Evolutionary conservation across 1,140 invertebrate genomes (phyloP), one percentile per base, ranked within the genome.

Genomic region (Octopus bimaculoides): DNA sequence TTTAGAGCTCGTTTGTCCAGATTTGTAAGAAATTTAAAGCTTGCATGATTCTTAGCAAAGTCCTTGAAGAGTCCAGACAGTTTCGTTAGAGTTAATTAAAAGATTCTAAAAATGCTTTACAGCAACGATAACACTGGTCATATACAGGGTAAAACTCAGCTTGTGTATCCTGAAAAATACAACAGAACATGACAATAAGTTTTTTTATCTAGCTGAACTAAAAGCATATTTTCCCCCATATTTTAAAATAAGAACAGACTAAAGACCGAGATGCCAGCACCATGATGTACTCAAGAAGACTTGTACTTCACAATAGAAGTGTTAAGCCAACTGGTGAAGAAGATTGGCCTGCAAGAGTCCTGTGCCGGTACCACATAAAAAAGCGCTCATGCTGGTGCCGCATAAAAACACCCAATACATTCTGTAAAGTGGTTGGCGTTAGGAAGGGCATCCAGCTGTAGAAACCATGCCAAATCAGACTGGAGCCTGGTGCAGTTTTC

Each of bases 61-160:
- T 41, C 26, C 26, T 41, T 41, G 26, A 41, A 41, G 26, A 41
- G 26, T 41, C 3, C 26, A 41, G 26, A 41, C 26, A 41, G 26
- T 41, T 41, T 41, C 26, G 26, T 41, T 41, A 41, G 26, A 41
- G 26, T 41, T 41, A 41, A 41, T 41, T 41, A 41, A 41, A 41
- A 41, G 26, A 41, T 71, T 82, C 77, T 52, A 82, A 73, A 78
- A 82, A 82, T 8, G 69, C 77, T 10, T 75, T 81, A 69, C 81
- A 82, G 66, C 79, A 80, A 55, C 81, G 41, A 56, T 78, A 55
- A 78, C 81, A 82, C 61, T 82, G 81, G 12, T 80, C 79, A 78
- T 82, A 82, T n/a, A 82, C 81, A 54, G 80, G 71, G n/a, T 82
- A 78, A 55, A 82, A 82, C 26, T 82, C 78, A n/a, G 78, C 80